phyloP scores from a whole-genome alignment of 1,140 invertebrate genomes.

The Anastatus disparis region DNA sequence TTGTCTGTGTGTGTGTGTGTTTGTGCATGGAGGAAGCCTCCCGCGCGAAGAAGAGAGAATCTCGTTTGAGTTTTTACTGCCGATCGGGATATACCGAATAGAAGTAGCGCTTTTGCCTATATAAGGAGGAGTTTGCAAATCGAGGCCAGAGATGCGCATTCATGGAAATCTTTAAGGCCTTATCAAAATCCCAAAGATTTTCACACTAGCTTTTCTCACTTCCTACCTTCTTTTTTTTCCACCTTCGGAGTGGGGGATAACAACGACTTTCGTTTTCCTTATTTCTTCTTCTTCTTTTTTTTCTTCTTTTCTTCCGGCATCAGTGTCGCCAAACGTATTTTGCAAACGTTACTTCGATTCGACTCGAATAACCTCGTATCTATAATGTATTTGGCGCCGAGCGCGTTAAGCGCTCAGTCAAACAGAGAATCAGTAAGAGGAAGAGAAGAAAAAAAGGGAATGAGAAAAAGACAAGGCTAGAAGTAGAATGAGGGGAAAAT shows the following conservation, averaged over 20 bases:
- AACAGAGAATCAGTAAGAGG: neutral
- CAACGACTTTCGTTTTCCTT: too few relatives aligned
- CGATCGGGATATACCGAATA: slow-evolving; percentile 24
- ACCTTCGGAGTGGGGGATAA: too few relatives aligned
- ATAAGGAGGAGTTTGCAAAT: slow-evolving; percentile 40
- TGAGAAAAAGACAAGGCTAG: neutral
- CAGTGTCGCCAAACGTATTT: slow-evolving; percentile 1
- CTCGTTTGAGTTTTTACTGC: slow-evolving; percentile 40
- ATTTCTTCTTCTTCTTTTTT: too few relatives aligned
- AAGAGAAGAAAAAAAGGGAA: neutral
- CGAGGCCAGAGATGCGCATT: neutral
- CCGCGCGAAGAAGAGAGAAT: slow-evolving; percentile 7
- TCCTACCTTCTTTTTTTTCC: too few relatives aligned
- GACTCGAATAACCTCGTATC: neutral
- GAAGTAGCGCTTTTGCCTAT: too few relatives aligned
- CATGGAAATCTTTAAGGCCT: slow-evolving; percentile 26
- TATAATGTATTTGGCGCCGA: slow-evolving; percentile 20
- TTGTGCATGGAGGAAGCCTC: neutral
- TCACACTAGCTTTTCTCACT: neutral
- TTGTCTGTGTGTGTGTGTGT: too few relatives aligned
- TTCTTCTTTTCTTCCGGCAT: neutral
- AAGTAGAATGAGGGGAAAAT: neutral
- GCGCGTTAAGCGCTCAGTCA: neutral
- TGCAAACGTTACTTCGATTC: neutral
- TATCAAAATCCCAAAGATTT: slow-evolving; percentile 39